Evolutionary conservation across 2,113 vertebrate species (phyloP), one percentile per base, ranked within the genome.

Genomic region (Isichthys henryi): DNA sequence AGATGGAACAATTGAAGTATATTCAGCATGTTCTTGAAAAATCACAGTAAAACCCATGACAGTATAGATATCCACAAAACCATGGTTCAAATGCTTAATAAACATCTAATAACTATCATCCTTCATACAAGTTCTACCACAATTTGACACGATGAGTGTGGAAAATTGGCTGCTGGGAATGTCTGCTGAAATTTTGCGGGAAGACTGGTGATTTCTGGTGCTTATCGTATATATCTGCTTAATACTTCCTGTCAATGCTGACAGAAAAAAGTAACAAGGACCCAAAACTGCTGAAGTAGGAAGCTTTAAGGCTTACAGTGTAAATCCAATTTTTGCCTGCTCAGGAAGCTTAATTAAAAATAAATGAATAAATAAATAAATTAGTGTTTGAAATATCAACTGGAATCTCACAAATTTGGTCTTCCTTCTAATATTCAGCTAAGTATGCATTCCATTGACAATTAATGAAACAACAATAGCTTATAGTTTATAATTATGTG

Each of bases 291-390:
- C 85, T 53, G 27, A 87, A 87, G 85, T 53, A 39, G 31, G 31
- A 39, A 35, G 50, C 48, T 87, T 87, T 53, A 35, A n/a, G 85
- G 85, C 85, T 86, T 53, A 86, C 43, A 56, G 49, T 53, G 85
- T 87, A 53, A 87, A 87, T 87, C 85, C 85, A 87, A 21, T 35
- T 87, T 87, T 87, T 87, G 85, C 23, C 82, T 84, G 45, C 82
- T 48, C 82, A 56, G 85, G 85, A 27, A 56, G 31, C 27, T 87
- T 87, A 87, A 35, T 87, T 87, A 53, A 52, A 87, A 87, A 53
- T 50, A 86, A 86, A 31, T 48, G n/a, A 86, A 52, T 52, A 52
- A 50, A 52, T 86, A 31, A 31, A 48, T 86, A 45, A 4, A n/a
- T 31, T 27, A n/a, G 6, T 86, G 21, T 86, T 21, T 49, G 23